Percentiles rank a stretch among this genome's conserved stretches.
phyloP scores from a whole-genome alignment of 2,797 vertebrate genomes.

The Pipistrellus kuhlii region DNA sequence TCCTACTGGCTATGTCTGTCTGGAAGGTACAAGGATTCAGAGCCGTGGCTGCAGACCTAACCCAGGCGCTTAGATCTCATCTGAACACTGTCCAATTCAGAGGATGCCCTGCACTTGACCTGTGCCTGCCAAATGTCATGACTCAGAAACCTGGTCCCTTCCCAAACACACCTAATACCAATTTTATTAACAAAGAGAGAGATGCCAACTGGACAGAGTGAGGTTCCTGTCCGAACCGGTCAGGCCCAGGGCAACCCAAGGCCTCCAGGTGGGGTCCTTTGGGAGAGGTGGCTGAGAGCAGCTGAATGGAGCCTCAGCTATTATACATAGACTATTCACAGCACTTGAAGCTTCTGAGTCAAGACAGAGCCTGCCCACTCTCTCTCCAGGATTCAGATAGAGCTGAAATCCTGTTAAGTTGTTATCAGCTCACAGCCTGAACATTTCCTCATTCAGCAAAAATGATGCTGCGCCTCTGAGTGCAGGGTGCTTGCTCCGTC shows the following conservation, averaged over 20 bases:
- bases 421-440: background rate
- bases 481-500: background rate
- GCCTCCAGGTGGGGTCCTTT: background rate
- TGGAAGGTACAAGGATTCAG: background rate
- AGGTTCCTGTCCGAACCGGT: background rate
- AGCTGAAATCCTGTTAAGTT: background rate
- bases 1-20: background rate
- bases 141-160: background rate
- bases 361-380: background rate
- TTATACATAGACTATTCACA: rapidly evolving
- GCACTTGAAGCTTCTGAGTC: background rate
- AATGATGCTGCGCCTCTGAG: background rate
- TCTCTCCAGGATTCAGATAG: background rate
- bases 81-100: background rate
- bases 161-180: background rate
- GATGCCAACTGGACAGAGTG: background rate
- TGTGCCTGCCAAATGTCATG: background rate
- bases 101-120: background rate
- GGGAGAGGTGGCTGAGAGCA: background rate
- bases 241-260: background rate
- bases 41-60: rapidly evolving
- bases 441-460: background rate
- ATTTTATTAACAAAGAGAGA: background rate
- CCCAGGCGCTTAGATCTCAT: background rate
- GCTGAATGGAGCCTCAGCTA: background rate